Evolutionary conservation across 2,888 invertebrate genomes (phyloP), one percentile per base, ranked within the genome.

Genomic region (Apantesis nais): DNA sequence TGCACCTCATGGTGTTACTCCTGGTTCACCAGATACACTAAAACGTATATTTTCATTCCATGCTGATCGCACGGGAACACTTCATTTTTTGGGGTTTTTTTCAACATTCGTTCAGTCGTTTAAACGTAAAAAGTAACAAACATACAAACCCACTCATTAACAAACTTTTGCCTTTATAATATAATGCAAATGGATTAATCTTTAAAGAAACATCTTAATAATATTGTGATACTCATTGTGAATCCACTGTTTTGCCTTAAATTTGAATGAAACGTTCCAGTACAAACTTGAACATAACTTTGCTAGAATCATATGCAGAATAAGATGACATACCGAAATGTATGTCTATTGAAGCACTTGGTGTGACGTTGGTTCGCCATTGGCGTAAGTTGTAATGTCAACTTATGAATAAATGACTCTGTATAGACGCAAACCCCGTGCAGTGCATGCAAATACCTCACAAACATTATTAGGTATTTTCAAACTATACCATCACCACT

Each of bases 331-430:
- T 60, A 31, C 22, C 7, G 22, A 25, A 67, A 64, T 62, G 62
- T 65, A 31, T 29, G 25, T 48, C 22, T 63, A 66, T 63, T 62
- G 52, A 60, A 37, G 67, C 31, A 44, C 34, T 68, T 41, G 41
- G 58, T 64, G 66, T 78, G 83, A 81, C 79, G 77, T 75, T 78
- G 74, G 79, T 77, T 76, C 71, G 72, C 75, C 73, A 78, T 78
- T 81, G 74, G 76, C 76, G 79, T 81, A 81, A 81, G 74, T 82
- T 76, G 79, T 78, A 81, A 79, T 79, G 80, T 79, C 77, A 74
- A 76, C 71, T 73, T 73, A 75, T 80, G 78, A 77, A 80, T 82
- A 82, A 78, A 79, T 83, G 84, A 82, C 71, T 83, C 84, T 82
- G 74, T 65, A 73, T 71, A 77, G 77, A 80, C 80, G 78, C 78